A percentile compares a stretch with the other conserved stretches of the same genome.
Evolutionary conservation across 2,113 vertebrate genomes (phyloP).

Genomic region (Prionailurus viverrinus): DNA sequence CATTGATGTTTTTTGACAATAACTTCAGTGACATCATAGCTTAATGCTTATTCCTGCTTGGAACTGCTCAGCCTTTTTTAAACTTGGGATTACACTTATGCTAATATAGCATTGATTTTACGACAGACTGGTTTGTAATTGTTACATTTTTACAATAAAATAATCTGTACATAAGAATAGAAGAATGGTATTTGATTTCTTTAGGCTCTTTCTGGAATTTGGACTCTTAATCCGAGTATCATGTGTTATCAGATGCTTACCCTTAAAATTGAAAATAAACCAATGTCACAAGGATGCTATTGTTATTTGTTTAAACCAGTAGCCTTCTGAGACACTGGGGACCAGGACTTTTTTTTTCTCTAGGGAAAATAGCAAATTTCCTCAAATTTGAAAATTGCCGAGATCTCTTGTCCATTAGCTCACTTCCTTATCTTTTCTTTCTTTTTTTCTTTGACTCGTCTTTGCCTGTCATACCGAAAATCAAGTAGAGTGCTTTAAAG

Average conservation of each 20-base stretch:
- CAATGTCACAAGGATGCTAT: not conserved
- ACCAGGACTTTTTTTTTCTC: not conserved
- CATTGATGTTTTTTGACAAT: not conserved
- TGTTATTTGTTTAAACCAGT: not conserved
- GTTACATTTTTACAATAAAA: conserved; percentile 79
- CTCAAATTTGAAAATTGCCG: not conserved
- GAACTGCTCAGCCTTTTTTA: not conserved
- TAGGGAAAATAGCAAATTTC: not conserved
- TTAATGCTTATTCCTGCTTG: conserved; percentile 44
- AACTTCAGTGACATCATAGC: not conserved
- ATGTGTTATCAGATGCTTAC: not conserved
- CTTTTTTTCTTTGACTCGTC: not conserved
- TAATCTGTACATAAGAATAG: conserved; percentile 33
- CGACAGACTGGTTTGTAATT: conserved; percentile 59
- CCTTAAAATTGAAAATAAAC: not conserved
- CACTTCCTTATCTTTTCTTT: not conserved
- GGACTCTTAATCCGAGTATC: not conserved
- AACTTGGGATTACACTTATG: conserved; percentile 46
- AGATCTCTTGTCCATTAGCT: not conserved
- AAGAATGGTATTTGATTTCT: conserved; percentile 51
- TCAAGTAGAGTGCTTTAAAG: not conserved
- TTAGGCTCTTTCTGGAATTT: not conserved
- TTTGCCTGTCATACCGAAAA: not conserved
- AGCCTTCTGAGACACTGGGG: not conserved
- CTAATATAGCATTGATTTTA: conserved; percentile 54